Percentiles rank a stretch among this genome's conserved stretches.
Conservation (phyloP, 2,888 invertebrate species). For the Sycophila texana region DNA sequence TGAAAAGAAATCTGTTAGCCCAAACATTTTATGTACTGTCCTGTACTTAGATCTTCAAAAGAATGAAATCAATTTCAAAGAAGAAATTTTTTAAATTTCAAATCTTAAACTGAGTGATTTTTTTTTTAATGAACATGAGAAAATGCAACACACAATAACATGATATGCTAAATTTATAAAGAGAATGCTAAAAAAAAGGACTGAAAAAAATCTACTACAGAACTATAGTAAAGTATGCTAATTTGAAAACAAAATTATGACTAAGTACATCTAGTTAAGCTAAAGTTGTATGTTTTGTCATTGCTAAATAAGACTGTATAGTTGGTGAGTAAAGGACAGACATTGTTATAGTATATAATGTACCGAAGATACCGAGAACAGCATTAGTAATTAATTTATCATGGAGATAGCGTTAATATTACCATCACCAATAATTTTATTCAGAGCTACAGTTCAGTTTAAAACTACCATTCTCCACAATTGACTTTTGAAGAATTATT, state of each 20-base stretch:
- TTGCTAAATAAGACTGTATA: slow-evolving; percentile 36
- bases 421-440: slow-evolving; percentile 73
- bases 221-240: slow-evolving; percentile 38
- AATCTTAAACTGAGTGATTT: slow-evolving; percentile 25
- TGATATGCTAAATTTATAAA: slow-evolving; percentile 43
- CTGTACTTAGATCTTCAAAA: too few species aligned
- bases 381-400: slow-evolving; percentile 71
- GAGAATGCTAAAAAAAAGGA: slow-evolving; percentile 23
- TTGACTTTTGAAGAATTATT: slow-evolving; percentile 34
- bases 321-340: slow-evolving; percentile 53
- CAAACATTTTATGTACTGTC: too few species aligned
- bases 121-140: slow-evolving; percentile 44
- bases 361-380: slow-evolving; percentile 72
- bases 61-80: neutral
- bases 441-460: slow-evolving; percentile 55
- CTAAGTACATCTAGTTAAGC: slow-evolving; percentile 47
- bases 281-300: slow-evolving; percentile 43
- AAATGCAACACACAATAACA: slow-evolving; percentile 50
- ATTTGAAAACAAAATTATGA: slow-evolving; percentile 36
- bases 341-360: slow-evolving; percentile 61
- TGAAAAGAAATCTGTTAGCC: slow-evolving; percentile 34
- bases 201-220: slow-evolving; percentile 32
- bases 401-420: slow-evolving; percentile 69
- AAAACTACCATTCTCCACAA: slow-evolving; percentile 32
- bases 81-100: slow-evolving; percentile 33